Evolutionary conservation across 64 coral and sea anemone species (phyloP).

Genomic region (Exaiptasia diaphana): DNA sequence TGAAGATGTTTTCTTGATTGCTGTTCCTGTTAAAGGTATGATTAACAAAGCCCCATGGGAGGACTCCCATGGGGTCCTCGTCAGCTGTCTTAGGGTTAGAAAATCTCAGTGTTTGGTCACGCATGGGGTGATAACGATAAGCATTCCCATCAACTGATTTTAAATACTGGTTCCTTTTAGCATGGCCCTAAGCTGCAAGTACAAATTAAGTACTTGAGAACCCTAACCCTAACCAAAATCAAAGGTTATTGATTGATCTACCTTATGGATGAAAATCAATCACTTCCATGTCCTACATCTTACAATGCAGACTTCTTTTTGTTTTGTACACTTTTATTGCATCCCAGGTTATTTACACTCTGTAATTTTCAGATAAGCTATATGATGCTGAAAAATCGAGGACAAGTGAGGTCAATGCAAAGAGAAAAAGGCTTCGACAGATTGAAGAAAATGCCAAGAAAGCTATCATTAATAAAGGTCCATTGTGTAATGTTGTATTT

Average conservation of each 20-base stretch:
- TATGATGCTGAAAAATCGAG: conserved; percentile 67
- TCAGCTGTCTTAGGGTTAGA: not conserved
- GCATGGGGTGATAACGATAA: not conserved
- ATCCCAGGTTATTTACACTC: too few relatives aligned
- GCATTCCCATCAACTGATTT: too few relatives aligned
- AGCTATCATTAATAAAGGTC: not conserved
- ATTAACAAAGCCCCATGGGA: not conserved
- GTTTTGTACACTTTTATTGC: too few relatives aligned
- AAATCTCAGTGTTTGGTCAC: not conserved
- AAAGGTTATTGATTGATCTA: too few relatives aligned
- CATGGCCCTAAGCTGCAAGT: too few relatives aligned
- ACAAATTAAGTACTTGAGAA: too few relatives aligned
- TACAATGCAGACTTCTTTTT: too few relatives aligned
- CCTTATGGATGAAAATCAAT: too few relatives aligned
- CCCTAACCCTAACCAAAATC: too few relatives aligned
- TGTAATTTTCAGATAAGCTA: conserved; percentile 66
- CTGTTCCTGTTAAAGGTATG: conserved; percentile 89
- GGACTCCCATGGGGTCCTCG: not conserved
- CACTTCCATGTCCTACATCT: too few relatives aligned
- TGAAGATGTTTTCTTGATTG: conserved; percentile 84
- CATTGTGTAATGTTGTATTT: not conserved
- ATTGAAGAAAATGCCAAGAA: conserved; percentile 56
- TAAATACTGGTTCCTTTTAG: too few relatives aligned
- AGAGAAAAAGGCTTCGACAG: conserved; percentile 70
- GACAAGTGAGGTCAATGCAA: conserved; percentile 39